Percentiles rank a stretch among this genome's conserved stretches.
These are phyloP conservation scores for Amaurobius ferox DNA, from an alignment of 2,888 invertebrate genomes.

Conservation along the genomic window DNA sequence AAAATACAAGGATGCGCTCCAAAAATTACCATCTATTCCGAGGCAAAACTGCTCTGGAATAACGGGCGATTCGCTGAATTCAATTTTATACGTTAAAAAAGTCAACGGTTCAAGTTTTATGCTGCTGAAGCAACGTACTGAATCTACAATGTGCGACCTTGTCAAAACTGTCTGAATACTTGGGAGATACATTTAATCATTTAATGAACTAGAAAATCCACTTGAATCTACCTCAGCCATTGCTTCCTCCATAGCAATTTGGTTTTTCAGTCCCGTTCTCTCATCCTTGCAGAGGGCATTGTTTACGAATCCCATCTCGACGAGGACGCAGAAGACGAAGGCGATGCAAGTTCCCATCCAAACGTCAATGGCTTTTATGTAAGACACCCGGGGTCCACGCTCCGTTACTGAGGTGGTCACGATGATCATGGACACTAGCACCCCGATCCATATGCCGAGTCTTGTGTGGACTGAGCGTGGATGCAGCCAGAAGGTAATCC, in stretches of 20 bases:
- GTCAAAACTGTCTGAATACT: too few species aligned
- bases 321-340: constrained; percentile 96
- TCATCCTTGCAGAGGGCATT: constrained; percentile 96
- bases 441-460: constrained; percentile 95
- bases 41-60: too few species aligned
- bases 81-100: too few species aligned
- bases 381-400: constrained; percentile 96
- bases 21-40: too few species aligned
- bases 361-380: constrained; percentile 98
- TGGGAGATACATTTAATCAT: too few species aligned
- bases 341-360: constrained; percentile 98
- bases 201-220: too few species aligned
- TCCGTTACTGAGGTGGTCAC: constrained; percentile 95
- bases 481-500: constrained; percentile 97
- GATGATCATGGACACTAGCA: constrained; percentile 96
- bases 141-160: too few species aligned
- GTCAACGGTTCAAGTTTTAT: too few species aligned
- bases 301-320: constrained; percentile 98
- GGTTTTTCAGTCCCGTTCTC: constrained; percentile 74
- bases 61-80: too few species aligned
- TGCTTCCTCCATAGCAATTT: not conserved
- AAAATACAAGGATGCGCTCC: too few species aligned
- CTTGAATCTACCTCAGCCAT: too few species aligned
- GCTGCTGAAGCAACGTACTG: too few species aligned
- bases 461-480: constrained; percentile 96